phyloP scores from a whole-genome alignment of 2,113 vertebrate species.

The Sprattus sprattus region DNA sequence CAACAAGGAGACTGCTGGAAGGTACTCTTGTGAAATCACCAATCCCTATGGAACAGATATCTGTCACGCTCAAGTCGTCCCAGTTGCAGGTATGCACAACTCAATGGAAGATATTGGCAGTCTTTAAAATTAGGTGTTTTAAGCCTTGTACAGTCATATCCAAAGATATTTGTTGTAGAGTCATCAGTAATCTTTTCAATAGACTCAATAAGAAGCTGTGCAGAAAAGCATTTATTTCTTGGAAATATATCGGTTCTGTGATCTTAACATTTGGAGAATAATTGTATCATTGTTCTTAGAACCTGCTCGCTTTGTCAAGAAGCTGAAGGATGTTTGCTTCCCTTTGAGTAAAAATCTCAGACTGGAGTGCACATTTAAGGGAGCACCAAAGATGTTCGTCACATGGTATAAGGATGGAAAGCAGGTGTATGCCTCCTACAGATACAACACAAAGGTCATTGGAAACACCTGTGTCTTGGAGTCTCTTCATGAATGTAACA shows the following conservation, averaged over 20 bases:
- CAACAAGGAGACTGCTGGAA: slow-evolving; percentile 74
- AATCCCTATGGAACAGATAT: slow-evolving; percentile 77
- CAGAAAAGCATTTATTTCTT: not conserved
- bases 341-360: slow-evolving; percentile 26
- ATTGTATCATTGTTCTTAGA: not conserved
- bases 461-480: slow-evolving; percentile 73
- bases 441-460: slow-evolving; percentile 51
- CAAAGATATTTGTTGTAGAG: not conserved
- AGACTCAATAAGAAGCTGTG: not conserved
- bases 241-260: not conserved
- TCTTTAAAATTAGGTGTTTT: not conserved
- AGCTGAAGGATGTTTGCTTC: slow-evolving; percentile 68
- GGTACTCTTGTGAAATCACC: slow-evolving; percentile 81
- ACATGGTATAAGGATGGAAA: slow-evolving; percentile 80
- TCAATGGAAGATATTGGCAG: not conserved
- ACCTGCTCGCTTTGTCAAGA: slow-evolving; percentile 18
- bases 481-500: slow-evolving; percentile 67
- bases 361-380: slow-evolving; percentile 50
- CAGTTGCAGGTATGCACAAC: slow-evolving; percentile 39
- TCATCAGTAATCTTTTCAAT: not conserved
- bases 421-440: slow-evolving; percentile 71
- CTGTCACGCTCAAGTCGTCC: slow-evolving; percentile 77
- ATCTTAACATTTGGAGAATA: not conserved
- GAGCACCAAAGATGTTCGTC: slow-evolving; percentile 76
- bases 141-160: not conserved